Evolutionary conservation across 2,888 invertebrate genomes (phyloP).

Genomic region (Danaus chrysippus): DNA sequence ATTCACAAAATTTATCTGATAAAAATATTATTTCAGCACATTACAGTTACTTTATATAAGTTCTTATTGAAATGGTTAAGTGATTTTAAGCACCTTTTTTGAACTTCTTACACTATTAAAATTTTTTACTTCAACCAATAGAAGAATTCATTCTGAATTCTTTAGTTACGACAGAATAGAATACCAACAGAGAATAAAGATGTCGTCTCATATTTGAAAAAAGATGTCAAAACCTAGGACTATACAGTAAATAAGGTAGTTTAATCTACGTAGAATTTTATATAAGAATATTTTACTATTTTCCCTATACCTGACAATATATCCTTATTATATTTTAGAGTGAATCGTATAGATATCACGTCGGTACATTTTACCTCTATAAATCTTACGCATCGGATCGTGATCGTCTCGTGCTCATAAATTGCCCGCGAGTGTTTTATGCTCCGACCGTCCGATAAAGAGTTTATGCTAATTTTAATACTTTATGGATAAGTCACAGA

Average conservation of each 20-base stretch:
- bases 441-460: conserved; percentile 42
- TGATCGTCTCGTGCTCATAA: conserved; percentile 37
- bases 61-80: too few relatives aligned
- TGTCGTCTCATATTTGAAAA: too few relatives aligned
- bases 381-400: conserved; percentile 37
- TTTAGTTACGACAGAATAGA: not conserved
- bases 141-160: not conserved
- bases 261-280: too few relatives aligned
- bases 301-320: conserved; percentile 15
- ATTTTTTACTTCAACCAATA: too few relatives aligned
- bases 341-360: conserved; percentile 21
- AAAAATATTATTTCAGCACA: too few relatives aligned
- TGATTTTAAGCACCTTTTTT: too few relatives aligned
- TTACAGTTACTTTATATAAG: too few relatives aligned
- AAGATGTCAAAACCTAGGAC: too few relatives aligned
- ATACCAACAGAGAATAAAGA: too few relatives aligned
- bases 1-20: too few relatives aligned
- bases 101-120: too few relatives aligned
- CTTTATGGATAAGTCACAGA: conserved; percentile 47
- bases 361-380: conserved; percentile 29
- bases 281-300: not conserved
- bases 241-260: too few relatives aligned
- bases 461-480: conserved; percentile 52
- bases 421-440: conserved; percentile 37
- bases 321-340: conserved; percentile 28